These are phyloP conservation scores for Lethrus apterus DNA, from an alignment of 1,140 invertebrate species.

Conservation along the genomic window DNA sequence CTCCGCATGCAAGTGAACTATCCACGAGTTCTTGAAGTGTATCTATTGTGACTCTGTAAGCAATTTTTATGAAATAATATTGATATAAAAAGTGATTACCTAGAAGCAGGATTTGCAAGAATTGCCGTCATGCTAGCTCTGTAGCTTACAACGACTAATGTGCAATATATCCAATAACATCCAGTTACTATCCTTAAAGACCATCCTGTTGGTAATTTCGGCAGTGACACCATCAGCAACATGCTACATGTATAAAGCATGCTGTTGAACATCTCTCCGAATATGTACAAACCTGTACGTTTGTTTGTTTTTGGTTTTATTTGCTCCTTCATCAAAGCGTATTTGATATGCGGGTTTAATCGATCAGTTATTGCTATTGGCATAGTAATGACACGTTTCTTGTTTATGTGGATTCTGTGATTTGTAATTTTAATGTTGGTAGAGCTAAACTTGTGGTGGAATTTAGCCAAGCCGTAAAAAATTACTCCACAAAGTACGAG, in stretches of 20 bases:
- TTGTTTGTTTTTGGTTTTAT: slow-evolving; percentile 21
- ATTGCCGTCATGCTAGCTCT: slow-evolving; percentile 76
- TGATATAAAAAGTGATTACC: slow-evolving; percentile 40
- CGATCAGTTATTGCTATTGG: slow-evolving; percentile 17
- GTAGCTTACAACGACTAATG: slow-evolving; percentile 68
- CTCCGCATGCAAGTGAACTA: slow-evolving; percentile 55
- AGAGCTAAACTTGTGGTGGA: slow-evolving; percentile 26
- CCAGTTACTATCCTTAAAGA: slow-evolving; percentile 68
- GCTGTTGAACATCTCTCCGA: slow-evolving; percentile 61
- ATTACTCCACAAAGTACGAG: slow-evolving; percentile 23
- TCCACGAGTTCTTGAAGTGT: slow-evolving; percentile 58
- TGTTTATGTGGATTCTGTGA: slow-evolving; percentile 15
- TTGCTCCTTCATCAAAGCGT: slow-evolving; percentile 29
- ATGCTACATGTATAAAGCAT: slow-evolving; percentile 72
- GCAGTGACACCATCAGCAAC: slow-evolving; percentile 67
- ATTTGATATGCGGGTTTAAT: slow-evolving; percentile 38
- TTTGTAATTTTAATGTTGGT: no score
- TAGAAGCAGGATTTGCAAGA: slow-evolving; percentile 63
- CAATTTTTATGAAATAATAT: neutral
- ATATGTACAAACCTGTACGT: slow-evolving; percentile 54
- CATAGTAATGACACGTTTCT: slow-evolving; percentile 24
- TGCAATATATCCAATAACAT: slow-evolving; percentile 79
- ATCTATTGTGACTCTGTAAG: slow-evolving; percentile 63
- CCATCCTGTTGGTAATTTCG: slow-evolving; percentile 66
- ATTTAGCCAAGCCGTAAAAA: slow-evolving; percentile 31